These are phyloP conservation scores for Leptinotarsa rubiginosa DNA, from an alignment of 2,888 invertebrate species.

Conservation along the genomic window DNA sequence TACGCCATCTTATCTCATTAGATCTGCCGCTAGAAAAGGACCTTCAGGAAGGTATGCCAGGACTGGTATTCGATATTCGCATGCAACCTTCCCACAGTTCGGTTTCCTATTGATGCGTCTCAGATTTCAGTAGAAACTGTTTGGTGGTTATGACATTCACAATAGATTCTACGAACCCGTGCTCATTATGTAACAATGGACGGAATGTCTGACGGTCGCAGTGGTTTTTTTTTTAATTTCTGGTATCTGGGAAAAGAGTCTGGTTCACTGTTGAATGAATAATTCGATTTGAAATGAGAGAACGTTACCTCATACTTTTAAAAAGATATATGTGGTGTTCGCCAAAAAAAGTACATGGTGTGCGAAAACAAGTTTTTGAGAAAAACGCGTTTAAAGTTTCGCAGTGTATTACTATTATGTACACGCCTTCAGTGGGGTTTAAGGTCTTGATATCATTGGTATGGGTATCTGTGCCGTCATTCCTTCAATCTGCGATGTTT, in stretches of 20 bases:
- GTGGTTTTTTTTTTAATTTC: background rate
- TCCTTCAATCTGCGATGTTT: no score
- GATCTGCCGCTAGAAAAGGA: conserved; percentile 18
- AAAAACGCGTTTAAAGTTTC: no score
- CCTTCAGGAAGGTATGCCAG: conserved; percentile 6
- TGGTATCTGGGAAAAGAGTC: background rate
- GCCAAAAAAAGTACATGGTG: no score
- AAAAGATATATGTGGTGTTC: no score
- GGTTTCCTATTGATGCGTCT: conserved; percentile 18
- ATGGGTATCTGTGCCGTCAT: no score
- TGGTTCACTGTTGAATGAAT: background rate
- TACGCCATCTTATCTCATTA: conserved; percentile 15
- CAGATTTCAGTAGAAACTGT: conserved; percentile 13
- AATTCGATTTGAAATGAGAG: background rate
- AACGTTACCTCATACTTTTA: no score
- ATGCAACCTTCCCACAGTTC: conserved; percentile 8
- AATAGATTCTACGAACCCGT: conserved; percentile 11
- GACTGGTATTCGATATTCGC: conserved; percentile 9
- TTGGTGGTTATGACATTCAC: conserved; percentile 2
- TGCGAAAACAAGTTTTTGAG: no score
- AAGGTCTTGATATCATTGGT: no score
- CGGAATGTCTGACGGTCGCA: background rate
- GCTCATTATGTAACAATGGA: conserved; percentile 13
- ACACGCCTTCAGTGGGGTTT: no score
- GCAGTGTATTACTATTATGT: no score